Conservation (phyloP, 2,888 invertebrate genomes). For the Caenorhabditis macrosperma region DNA sequence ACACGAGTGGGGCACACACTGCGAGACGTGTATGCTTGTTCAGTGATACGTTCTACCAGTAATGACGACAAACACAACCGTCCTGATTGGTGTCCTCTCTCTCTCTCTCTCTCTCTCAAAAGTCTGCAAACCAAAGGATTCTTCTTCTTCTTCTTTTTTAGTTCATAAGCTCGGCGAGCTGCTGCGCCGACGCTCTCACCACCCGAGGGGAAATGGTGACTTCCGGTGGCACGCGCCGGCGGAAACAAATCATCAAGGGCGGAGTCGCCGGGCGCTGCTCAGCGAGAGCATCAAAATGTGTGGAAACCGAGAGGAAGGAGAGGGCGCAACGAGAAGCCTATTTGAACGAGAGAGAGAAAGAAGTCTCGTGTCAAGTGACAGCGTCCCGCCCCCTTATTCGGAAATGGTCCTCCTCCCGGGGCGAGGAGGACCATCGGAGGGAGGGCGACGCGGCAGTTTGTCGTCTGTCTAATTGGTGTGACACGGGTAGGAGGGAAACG, state of each 20-base stretch:
- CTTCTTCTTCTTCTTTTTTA: no score
- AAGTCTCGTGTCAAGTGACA: conserved; percentile 52
- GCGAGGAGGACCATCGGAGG: conserved; percentile 23
- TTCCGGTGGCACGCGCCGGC: conserved; percentile 51
- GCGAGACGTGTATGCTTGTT: conserved; percentile 2
- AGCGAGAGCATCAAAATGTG: conserved; percentile 44
- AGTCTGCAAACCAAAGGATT: not conserved
- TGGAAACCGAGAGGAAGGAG: conserved; percentile 29
- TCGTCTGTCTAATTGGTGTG: conserved; percentile 56
- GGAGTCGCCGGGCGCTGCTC: conserved; percentile 46
- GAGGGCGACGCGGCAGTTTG: conserved; percentile 31
- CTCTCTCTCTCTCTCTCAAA: no score
- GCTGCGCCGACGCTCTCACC: conserved; percentile 33
- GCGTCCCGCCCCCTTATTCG: no score
- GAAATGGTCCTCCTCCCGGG: conserved; percentile 16
- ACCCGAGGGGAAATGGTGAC: conserved; percentile 51
- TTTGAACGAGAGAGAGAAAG: conserved; percentile 50
- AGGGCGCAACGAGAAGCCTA: conserved; percentile 26
- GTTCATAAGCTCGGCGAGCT: conserved; percentile 30
- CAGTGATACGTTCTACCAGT: not conserved
- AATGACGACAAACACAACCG: no score
- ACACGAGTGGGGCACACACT: conserved; percentile 19
- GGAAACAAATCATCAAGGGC: conserved; percentile 52
- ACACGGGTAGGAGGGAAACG: conserved; percentile 40
- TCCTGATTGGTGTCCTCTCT: no score